These are phyloP conservation scores for Ploceus nigricollis DNA, from an alignment of 2,113 vertebrate species.

Conservation along the genomic window DNA sequence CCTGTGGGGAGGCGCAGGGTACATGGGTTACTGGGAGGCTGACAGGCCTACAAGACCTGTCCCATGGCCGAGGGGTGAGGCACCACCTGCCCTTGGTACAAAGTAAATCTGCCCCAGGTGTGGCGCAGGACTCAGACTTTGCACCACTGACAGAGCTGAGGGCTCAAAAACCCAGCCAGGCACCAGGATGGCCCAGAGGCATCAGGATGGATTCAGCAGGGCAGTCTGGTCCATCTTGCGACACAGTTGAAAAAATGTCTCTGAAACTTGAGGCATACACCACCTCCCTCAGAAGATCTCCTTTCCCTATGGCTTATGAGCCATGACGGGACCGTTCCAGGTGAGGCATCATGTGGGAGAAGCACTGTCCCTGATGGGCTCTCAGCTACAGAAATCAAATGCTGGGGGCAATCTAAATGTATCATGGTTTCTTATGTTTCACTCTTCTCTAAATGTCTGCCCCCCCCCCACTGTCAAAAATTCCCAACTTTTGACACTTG, in stretches of 20 bases:
- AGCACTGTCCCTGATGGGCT: not conserved
- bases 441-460: not conserved
- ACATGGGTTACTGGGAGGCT: accelerated
- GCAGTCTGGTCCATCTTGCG: accelerated
- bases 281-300: too few species aligned
- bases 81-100: accelerated
- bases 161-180: accelerated
- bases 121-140: accelerated
- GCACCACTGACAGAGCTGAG: accelerated
- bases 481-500: too few species aligned
- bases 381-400: not conserved
- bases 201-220: not conserved
- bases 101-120: not conserved
- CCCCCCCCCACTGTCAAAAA: not conserved
- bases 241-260: accelerated
- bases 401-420: accelerated
- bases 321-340: not conserved
- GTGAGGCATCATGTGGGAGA: not conserved
- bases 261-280: not conserved
- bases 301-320: accelerated
- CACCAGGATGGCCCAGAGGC: too few species aligned
- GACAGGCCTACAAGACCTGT: accelerated
- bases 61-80: accelerated
- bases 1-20: accelerated
- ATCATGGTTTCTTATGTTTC: accelerated